Base-by-base conservation (phyloP, 2,888 invertebrate species). In the Cremastobaeus sp. region DNA sequence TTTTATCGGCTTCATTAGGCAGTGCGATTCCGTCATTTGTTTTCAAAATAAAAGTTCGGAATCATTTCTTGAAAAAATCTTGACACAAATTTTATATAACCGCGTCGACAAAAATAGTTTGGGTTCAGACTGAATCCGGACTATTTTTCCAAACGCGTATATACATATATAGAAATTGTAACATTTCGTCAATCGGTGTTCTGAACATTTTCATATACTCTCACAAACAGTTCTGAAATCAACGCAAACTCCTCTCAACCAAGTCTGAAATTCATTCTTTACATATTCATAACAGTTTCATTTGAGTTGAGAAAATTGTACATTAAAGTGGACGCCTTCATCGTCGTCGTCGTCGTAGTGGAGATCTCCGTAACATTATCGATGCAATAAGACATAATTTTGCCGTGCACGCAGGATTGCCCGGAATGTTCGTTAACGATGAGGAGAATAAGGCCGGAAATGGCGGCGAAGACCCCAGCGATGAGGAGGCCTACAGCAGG, bases 401-500 rank as follows among this genome's bases (percentile, higher is more conserved):
- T 88, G 2, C 93, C 93, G 79, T 93, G 93, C 9, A 90, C 90
- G 82, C 93, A 93, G n/a, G 89, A 89, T 54, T 78, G 78, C 1
- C 85, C 78, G 0, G 86, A 81, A 55, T 88, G 85, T 68, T 88
- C 87, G 80, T 89, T 89, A 80, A 91, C 89, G 15, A 91, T 81
- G 28, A 92, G 85, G 8, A 92, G 88, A 9, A 92, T 82, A 0
- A 91, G 88, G 0, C 94, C 94, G 14, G 91, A 88, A 6, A 90
- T 79, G 0, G 92, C 91, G 3, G 93, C 92, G 4, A 90, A 81
- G 2, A 90, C 85, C 1, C 95, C 95, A 79, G 95, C 94, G 0
- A 91, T 79, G 2, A 92, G 92, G 39, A 94, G 89, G 0, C 92
- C 90, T 20, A 94, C 86, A 0, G 94, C 93, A 0, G 94, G 93